Base-by-base conservation (phyloP, 2,797 vertebrate genomes). In the Myioborus melanocephalus region DNA sequence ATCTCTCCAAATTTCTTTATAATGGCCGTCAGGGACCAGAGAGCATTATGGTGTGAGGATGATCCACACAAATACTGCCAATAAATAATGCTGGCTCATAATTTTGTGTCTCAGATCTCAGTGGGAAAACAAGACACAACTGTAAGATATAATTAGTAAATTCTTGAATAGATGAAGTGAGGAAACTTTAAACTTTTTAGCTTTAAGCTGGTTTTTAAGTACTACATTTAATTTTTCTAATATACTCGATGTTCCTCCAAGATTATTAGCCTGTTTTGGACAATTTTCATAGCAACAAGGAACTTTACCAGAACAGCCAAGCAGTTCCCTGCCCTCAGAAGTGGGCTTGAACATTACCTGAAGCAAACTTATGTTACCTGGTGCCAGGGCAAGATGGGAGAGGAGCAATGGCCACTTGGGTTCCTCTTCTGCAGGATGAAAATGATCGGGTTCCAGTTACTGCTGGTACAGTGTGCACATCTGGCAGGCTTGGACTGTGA, bases 101-200 rank as follows among this genome's bases (percentile, higher is more conserved):
- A 75, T 94, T 35, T 43, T 83, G 22, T 55, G 32, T 94, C 96
- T 96, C 87, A 96, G 89, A 90, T 96, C 93, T 70, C 84, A 94
- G 49, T 90, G 84, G 87, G 90, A 96, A 96, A 93, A 83, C 3
- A 56, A 95, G 82, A 94, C 85, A 70, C 60, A 93, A 34, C 55
- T 96, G 34, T 89, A 95, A 89, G 75, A 30, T 44, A 32, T 5
- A 78, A 63, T 41, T 37, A 57, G 46, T 53, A 92, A 91, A 56
- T 92, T 93, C 15, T 50, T 96, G 59, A 94, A 49, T 37, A 96
- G 82, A 23, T 81, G 78, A 85, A 95, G 90, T 78, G 60, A 93
- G 69, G 69, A 97, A 95, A 93, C 80, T 50, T 96, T 37, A 80
- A 95, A 93, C 13, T 14, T 61, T 39, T 77, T n/a, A 91, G 55